Conservation (phyloP, 2,888 invertebrate species). For the Caenorhabditis plicata region DNA sequence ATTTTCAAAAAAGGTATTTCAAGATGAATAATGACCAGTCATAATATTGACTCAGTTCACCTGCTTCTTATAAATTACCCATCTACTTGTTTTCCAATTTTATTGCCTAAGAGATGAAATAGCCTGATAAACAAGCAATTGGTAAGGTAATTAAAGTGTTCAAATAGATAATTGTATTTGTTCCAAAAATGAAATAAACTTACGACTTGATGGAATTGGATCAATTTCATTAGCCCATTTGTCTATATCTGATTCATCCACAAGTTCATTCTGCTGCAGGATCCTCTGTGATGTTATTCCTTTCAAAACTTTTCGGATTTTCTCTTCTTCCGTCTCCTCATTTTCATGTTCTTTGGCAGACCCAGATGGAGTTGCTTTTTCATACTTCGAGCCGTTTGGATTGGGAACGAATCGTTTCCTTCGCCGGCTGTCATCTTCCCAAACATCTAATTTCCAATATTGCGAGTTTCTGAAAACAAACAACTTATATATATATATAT, state of each 20-base stretch:
- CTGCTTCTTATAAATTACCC: too few relatives aligned
- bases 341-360: conserved; percentile 66
- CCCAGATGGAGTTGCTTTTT: conserved; percentile 83
- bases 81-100: too few relatives aligned
- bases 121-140: too few relatives aligned
- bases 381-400: conserved; percentile 84
- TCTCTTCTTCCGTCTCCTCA: conserved; percentile 25
- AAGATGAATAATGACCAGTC: too few relatives aligned
- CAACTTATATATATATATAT: conserved; percentile 14
- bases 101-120: too few relatives aligned
- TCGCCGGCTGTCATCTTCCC: conserved; percentile 92
- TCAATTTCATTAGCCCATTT: conserved; percentile 68
- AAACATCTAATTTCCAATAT: conserved; percentile 94
- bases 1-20: too few relatives aligned
- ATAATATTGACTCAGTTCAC: too few relatives aligned
- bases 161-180: too few relatives aligned
- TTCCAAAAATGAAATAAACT: too few relatives aligned
- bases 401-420: conserved; percentile 93
- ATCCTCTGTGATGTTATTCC: conserved; percentile 7
- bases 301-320: conserved; percentile 29
- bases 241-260: conserved; percentile 87
- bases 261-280: conserved; percentile 73
- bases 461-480: conserved; percentile 5
- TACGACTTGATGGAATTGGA: conserved; percentile 45
- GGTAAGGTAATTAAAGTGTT: too few relatives aligned